Evolutionary conservation across 2,797 vertebrate species (phyloP).

Genomic region (Hafferia zeledoni): DNA sequence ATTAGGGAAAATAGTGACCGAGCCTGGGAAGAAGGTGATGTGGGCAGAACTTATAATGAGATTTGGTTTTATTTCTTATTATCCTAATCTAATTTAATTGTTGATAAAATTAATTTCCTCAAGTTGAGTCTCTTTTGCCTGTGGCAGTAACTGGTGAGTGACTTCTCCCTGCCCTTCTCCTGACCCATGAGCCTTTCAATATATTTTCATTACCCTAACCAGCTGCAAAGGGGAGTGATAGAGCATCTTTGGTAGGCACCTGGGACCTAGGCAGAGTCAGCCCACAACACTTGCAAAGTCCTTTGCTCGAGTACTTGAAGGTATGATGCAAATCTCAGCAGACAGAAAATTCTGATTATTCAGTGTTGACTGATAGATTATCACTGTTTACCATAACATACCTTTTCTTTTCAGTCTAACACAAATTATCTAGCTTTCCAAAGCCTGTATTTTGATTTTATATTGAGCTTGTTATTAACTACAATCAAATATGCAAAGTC

Average conservation of each 20-base stretch:
- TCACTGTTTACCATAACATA: constrained; percentile 18
- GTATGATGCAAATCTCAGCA: neutral
- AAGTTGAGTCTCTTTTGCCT: neutral
- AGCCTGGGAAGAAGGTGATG: neutral
- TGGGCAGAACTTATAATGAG: neutral
- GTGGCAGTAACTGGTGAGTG: neutral
- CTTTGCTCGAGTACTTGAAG: neutral
- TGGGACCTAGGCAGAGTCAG: neutral
- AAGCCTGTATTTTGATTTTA: constrained; percentile 57
- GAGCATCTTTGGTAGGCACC: neutral
- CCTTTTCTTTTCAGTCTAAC: constrained; percentile 12
- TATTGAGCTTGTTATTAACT: constrained; percentile 50
- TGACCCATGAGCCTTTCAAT: neutral
- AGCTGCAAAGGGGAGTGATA: neutral
- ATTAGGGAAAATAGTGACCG: neutral
- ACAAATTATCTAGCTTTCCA: constrained; percentile 25
- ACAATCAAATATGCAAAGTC: constrained; percentile 58
- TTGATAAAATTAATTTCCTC: neutral
- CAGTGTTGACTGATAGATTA: neutral
- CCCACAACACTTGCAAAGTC: neutral
- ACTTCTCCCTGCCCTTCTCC: neutral
- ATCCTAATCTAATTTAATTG: neutral
- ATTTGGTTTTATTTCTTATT: neutral
- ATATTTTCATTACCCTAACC: neutral
- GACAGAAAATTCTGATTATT: constrained; percentile 30